Evolutionary conservation across 2,797 vertebrate genomes (phyloP).

Genomic region (Neosalanx taihuensis): DNA sequence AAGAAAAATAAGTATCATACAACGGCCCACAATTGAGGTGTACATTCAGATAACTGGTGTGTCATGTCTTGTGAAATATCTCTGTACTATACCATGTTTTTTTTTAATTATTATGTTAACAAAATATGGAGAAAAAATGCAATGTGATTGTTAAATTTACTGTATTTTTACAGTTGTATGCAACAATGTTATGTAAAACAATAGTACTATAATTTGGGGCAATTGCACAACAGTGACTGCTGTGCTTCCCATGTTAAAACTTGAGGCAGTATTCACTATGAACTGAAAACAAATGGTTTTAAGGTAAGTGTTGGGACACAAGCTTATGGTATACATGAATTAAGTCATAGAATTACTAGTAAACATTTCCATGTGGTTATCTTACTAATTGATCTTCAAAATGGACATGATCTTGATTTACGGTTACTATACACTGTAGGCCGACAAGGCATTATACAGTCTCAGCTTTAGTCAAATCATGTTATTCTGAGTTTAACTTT

Average conservation of each 20-base stretch:
- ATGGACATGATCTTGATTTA: no score
- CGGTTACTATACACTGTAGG: no score
- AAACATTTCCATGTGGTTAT: no score
- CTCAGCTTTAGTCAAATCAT: no score
- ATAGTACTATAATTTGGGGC: slow-evolving; percentile 72
- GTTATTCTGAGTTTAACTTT: no score
- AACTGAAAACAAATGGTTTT: slow-evolving; percentile 35
- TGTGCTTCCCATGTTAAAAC: neutral
- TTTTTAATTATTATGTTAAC: slow-evolving; percentile 62
- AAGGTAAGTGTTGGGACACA: slow-evolving; percentile 22
- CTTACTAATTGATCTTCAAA: no score
- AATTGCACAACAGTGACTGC: slow-evolving; percentile 46
- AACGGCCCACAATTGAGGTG: slow-evolving; percentile 78
- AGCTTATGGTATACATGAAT: neutral
- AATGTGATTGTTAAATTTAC: slow-evolving; percentile 77
- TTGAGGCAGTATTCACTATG: neutral
- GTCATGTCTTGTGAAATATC: slow-evolving; percentile 76
- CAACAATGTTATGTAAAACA: slow-evolving; percentile 65
- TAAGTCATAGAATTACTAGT: no score
- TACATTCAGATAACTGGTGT: slow-evolving; percentile 77
- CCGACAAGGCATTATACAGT: no score
- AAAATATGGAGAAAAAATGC: slow-evolving; percentile 68
- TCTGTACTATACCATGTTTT: slow-evolving; percentile 77
- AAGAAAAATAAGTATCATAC: slow-evolving; percentile 68
- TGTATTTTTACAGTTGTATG: slow-evolving; percentile 85